Percentiles rank a stretch among this genome's conserved stretches.
phyloP scores from a whole-genome alignment of 2,113 vertebrate genomes.

The Erpornis zantholeuca region DNA sequence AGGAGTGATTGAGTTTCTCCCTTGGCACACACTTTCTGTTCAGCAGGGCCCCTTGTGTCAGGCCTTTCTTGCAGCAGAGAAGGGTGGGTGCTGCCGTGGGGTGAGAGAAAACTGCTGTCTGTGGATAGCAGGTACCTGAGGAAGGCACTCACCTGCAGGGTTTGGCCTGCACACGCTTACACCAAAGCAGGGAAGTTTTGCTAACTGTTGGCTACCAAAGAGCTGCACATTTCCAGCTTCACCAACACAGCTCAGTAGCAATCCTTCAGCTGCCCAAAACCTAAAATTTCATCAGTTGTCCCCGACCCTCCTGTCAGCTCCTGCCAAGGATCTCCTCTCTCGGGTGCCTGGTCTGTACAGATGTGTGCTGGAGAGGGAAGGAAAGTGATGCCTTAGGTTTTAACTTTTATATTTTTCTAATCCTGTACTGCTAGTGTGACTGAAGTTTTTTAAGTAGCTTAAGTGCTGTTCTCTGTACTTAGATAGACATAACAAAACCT shows the following conservation, averaged over 20 bases:
- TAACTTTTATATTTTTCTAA: too few species aligned
- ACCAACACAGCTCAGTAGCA: background rate
- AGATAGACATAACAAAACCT: too few species aligned
- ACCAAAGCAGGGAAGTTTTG: background rate
- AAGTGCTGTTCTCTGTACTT: too few species aligned
- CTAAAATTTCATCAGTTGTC: background rate
- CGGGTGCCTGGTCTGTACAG: background rate
- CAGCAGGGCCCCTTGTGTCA: background rate
- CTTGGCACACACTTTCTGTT: background rate
- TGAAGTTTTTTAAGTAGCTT: too few species aligned
- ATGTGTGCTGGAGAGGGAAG: rapidly evolving
- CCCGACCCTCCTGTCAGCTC: background rate
- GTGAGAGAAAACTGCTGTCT: background rate
- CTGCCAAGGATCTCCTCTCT: background rate
- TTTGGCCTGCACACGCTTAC: background rate
- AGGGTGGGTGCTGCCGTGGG: background rate
- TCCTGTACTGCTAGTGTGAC: too few species aligned
- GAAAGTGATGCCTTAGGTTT: too few species aligned
- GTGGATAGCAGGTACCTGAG: background rate
- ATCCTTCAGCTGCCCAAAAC: background rate
- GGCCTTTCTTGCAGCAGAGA: background rate
- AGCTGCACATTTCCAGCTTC: background rate
- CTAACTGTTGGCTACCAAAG: background rate
- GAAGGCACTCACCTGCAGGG: background rate
- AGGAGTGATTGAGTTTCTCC: background rate